Percentiles rank a stretch among this genome's conserved stretches.
These are phyloP conservation scores for Drosophila sucinea DNA, from an alignment of 1,140 invertebrate genomes.

Conservation along the genomic window DNA sequence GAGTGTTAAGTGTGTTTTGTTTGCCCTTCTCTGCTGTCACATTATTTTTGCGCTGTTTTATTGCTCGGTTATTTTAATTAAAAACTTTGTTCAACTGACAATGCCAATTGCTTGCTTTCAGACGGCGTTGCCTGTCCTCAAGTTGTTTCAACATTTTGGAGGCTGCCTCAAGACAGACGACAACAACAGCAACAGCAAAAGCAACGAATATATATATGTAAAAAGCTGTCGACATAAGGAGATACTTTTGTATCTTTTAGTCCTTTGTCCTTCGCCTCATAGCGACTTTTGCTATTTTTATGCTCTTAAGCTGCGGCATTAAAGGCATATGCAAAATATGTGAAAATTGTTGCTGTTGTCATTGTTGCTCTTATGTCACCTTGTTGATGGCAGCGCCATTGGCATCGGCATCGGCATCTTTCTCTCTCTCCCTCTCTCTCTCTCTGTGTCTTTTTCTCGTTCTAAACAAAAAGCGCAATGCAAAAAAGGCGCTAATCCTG, in stretches of 20 bases:
- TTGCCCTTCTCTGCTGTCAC: slow-evolving; percentile 14
- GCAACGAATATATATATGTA: slow-evolving; percentile 44
- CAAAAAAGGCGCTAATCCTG: slow-evolving; percentile 58
- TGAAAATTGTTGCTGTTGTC: slow-evolving; percentile 25
- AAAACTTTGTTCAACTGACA: slow-evolving; percentile 74
- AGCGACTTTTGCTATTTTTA: slow-evolving; percentile 76
- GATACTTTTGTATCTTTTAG: slow-evolving; percentile 64
- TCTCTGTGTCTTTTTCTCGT: background rate
- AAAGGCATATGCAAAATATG: slow-evolving; percentile 76
- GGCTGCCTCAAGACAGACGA: slow-evolving; percentile 30
- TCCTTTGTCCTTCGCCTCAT: slow-evolving; percentile 18
- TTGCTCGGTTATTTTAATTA: slow-evolving; percentile 80
- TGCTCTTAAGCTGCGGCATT: slow-evolving; percentile 67
- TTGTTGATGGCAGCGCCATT: slow-evolving; percentile 56
- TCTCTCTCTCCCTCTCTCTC: background rate
- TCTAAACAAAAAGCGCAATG: slow-evolving; percentile 59
- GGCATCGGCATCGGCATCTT: background rate
- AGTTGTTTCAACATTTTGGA: slow-evolving; percentile 58
- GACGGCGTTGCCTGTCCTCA: slow-evolving; percentile 19
- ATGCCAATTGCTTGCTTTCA: slow-evolving; percentile 54
- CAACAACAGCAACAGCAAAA: slow-evolving; percentile 8
- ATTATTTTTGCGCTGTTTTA: slow-evolving; percentile 64
- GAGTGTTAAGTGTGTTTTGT: slow-evolving; percentile 12
- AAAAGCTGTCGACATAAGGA: slow-evolving; percentile 62
- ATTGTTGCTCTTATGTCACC: slow-evolving; percentile 61